Percentiles rank a stretch among this genome's conserved stretches.
Conservation (phyloP, 2,797 vertebrate species). For the Gallinago nigripennis region DNA sequence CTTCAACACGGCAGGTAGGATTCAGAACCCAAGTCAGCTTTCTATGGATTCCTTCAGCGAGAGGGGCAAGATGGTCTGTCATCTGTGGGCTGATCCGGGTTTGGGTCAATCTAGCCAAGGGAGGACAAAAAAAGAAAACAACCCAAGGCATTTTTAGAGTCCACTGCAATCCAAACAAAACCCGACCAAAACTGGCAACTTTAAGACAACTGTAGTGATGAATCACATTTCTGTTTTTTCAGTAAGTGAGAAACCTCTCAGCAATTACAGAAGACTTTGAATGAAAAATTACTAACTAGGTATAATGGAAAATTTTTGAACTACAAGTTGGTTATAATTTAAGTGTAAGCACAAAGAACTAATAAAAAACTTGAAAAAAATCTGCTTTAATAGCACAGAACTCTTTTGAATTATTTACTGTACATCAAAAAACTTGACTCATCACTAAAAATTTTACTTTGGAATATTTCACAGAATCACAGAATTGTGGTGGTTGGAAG, state of each 20-base stretch:
- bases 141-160: background rate
- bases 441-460: background rate
- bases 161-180: background rate
- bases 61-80: constrained; percentile 91
- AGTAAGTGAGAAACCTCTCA: background rate
- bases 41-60: constrained; percentile 81
- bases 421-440: background rate
- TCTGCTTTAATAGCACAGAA: background rate
- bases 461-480: no score
- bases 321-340: background rate
- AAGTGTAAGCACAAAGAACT: background rate
- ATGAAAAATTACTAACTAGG: background rate
- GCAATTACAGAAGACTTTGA: background rate
- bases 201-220: background rate
- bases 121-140: background rate
- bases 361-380: background rate
- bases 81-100: constrained; percentile 89
- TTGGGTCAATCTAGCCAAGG: constrained; percentile 88
- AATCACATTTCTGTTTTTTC: background rate
- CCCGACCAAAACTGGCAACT: fast-evolving
- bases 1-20: constrained; percentile 71
- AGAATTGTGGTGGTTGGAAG: no score
- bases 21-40: constrained; percentile 65
- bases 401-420: background rate
- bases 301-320: background rate